These are phyloP conservation scores for Exephanes ischioxanthus DNA, from an alignment of 2,888 invertebrate genomes.

Conservation along the genomic window DNA sequence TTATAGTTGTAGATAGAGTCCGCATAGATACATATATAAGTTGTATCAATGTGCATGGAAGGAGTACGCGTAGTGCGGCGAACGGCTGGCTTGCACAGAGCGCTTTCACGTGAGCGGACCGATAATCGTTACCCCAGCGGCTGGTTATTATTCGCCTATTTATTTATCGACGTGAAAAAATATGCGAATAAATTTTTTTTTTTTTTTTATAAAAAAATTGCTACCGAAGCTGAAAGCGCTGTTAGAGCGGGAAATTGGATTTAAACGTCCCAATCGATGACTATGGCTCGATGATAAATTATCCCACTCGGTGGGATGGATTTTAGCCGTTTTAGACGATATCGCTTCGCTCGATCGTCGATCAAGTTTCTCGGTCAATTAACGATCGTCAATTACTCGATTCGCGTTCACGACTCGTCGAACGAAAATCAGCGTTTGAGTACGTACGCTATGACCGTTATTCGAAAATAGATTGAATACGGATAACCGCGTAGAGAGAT, in stretches of 20 bases:
- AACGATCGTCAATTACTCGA: background rate
- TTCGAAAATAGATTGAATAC: slow-evolving; percentile 1
- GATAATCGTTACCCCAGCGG: slow-evolving; percentile 1
- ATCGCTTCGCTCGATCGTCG: background rate
- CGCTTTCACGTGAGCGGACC: background rate
- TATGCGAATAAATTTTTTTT: background rate
- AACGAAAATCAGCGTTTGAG: background rate
- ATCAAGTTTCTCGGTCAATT: slow-evolving; percentile 3
- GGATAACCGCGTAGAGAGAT: background rate
- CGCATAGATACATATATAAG: slow-evolving; percentile 8
- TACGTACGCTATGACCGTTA: background rate
- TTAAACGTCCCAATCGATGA: background rate
- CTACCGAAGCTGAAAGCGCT: background rate
- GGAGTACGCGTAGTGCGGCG: background rate
- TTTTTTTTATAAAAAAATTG: background rate
- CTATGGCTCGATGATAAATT: background rate
- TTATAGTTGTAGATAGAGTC: slow-evolving; percentile 56
- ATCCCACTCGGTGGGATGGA: background rate
- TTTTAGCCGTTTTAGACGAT: background rate
- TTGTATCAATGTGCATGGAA: background rate
- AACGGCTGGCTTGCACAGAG: background rate
- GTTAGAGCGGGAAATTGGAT: background rate
- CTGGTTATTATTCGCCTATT: slow-evolving; percentile 5
- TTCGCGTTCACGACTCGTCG: background rate
- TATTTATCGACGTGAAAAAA: background rate